A percentile compares a stretch with the other conserved stretches of the same genome.
Conservation (phyloP, 2,113 vertebrate genomes). For the Noctilio leporinus region DNA sequence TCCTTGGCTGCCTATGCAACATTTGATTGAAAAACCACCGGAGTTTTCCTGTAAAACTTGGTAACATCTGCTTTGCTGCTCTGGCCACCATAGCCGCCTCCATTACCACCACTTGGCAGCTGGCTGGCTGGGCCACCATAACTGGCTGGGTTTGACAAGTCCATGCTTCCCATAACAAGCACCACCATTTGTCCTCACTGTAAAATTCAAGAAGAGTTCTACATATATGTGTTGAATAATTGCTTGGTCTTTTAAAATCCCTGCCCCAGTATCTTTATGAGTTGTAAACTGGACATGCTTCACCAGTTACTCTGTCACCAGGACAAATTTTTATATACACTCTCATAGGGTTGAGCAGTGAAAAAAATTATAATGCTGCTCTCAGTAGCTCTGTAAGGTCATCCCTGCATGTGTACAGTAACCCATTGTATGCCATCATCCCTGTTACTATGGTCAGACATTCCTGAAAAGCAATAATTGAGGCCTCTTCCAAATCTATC, state of each 20-base stretch:
- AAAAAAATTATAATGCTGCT: conserved; percentile 97
- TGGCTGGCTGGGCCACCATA: conserved; percentile 89
- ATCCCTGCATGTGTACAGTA: conserved; percentile 97
- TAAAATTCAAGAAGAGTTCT: conserved; percentile 97
- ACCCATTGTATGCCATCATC: conserved; percentile 93
- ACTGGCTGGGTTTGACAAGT: conserved; percentile 90
- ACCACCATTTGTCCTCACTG: conserved; percentile 93
- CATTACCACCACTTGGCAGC: conserved; percentile 93
- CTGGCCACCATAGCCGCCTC: conserved; percentile 93
- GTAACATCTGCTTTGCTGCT: conserved; percentile 89
- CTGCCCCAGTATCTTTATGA: conserved; percentile 96
- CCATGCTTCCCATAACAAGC: conserved; percentile 93
- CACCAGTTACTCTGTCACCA: conserved; percentile 94
- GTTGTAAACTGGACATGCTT: conserved; percentile 97
- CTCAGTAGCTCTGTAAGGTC: conserved; percentile 96
- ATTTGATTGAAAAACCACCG: conserved; percentile 75
- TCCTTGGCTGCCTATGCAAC: conserved; percentile 89
- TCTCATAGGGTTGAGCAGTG: conserved; percentile 94
- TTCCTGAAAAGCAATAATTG: conserved; percentile 79
- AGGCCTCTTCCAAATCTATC: conserved; percentile 77
- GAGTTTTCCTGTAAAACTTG: conserved; percentile 76
- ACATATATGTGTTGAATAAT: conserved; percentile 99
- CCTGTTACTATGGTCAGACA: conserved; percentile 91
- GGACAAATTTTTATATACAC: conserved; percentile 96
- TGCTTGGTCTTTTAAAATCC: conserved; percentile 99